These are phyloP conservation scores for Parasteatoda tepidariorum DNA, from an alignment of 1,140 invertebrate genomes.

Conservation along the genomic window DNA sequence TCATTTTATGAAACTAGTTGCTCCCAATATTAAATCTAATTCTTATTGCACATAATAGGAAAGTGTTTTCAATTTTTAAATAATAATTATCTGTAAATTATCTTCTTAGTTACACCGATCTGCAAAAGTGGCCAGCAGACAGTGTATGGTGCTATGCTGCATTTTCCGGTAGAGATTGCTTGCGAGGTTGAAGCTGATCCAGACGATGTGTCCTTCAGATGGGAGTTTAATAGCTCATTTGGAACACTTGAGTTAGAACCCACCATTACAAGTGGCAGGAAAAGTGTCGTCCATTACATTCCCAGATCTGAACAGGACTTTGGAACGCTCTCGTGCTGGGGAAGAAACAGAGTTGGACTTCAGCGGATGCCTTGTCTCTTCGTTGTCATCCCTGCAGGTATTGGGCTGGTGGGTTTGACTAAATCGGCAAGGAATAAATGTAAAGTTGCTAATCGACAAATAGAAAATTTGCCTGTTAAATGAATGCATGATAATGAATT, in stretches of 20 bases:
- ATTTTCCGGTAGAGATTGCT: slow-evolving; percentile 68
- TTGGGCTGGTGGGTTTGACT: slow-evolving; percentile 72
- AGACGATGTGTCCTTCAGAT: slow-evolving; percentile 80
- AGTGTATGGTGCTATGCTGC: slow-evolving; percentile 54
- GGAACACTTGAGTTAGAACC: slow-evolving; percentile 78
- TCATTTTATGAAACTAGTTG: no score
- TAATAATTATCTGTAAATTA: no score
- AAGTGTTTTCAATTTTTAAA: no score
- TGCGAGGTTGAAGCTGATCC: slow-evolving; percentile 93
- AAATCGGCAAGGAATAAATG: no score
- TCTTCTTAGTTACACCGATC: slow-evolving; percentile 76
- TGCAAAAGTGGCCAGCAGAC: slow-evolving; percentile 70
- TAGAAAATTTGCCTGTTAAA: no score
- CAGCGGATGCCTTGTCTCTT: slow-evolving; percentile 64
- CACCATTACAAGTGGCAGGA: slow-evolving; percentile 70
- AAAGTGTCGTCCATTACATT: slow-evolving; percentile 70
- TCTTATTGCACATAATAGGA: no score
- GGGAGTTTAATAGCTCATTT: slow-evolving; percentile 93
- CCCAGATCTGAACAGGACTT: slow-evolving; percentile 77
- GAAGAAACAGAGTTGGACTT: slow-evolving; percentile 62
- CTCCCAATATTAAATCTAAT: no score
- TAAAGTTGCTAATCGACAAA: no score
- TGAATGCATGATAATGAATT: no score
- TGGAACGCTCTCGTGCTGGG: slow-evolving; percentile 72
- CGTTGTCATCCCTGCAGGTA: slow-evolving; percentile 63